A percentile compares a stretch with the other conserved stretches of the same genome.
phyloP scores from a whole-genome alignment of 2,888 invertebrate species.

The Melanargia galathea region DNA sequence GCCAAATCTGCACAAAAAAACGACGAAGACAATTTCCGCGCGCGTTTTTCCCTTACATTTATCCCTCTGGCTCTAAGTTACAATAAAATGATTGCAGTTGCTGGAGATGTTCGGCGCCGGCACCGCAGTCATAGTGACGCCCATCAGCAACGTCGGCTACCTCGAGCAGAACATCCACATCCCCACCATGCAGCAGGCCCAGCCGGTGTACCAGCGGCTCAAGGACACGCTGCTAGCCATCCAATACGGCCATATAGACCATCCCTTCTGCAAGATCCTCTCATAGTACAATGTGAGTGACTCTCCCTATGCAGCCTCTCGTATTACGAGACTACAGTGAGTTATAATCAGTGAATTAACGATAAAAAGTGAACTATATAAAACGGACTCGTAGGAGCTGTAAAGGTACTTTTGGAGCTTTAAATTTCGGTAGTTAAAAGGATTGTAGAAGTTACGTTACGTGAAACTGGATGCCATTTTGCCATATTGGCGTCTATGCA shows the following conservation, averaged over 20 bases:
- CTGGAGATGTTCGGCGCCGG: constrained; percentile 99
- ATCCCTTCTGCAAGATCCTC: constrained; percentile 88
- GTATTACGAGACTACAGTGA: background rate
- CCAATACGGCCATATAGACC: constrained; percentile 92
- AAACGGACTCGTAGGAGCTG: background rate
- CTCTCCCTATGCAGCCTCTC: background rate
- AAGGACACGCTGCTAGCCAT: constrained; percentile 91
- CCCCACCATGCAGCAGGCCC: constrained; percentile 87
- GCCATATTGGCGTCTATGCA: no score
- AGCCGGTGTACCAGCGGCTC: constrained; percentile 88
- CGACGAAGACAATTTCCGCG: no score
- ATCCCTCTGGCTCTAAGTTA: no score
- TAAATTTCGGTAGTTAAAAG: background rate
- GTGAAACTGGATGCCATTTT: background rate
- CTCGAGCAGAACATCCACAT: constrained; percentile 85
- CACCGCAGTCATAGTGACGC: constrained; percentile 97
- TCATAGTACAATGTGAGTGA: constrained; percentile 53
- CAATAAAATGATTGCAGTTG: constrained; percentile 82
- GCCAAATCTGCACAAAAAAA: no score
- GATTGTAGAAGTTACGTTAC: background rate
- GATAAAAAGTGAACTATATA: background rate
- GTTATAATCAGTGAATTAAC: constrained; percentile 1
- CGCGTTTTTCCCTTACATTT: no score
- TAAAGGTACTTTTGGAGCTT: background rate
- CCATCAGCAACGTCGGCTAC: constrained; percentile 93